A percentile compares a stretch with the other conserved stretches of the same genome.
Evolutionary conservation across 2,113 vertebrate genomes (phyloP).

Genomic region (Chiloscyllium plagiosum): DNA sequence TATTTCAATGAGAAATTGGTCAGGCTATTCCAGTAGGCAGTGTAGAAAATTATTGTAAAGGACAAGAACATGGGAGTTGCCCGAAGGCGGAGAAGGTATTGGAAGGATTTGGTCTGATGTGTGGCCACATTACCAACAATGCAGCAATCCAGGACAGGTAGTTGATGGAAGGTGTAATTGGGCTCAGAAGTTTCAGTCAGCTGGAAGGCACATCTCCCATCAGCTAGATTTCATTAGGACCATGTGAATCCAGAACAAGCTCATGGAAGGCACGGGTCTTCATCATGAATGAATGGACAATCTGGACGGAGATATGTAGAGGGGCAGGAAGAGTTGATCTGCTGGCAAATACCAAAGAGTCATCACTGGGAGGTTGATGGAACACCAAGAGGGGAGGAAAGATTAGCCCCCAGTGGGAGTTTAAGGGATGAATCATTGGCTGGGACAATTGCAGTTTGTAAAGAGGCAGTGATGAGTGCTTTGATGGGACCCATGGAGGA

Average conservation of each 20-base stretch:
- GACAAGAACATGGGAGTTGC: neutral
- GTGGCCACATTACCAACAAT: neutral
- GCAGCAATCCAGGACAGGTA: neutral
- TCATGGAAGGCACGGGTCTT: neutral
- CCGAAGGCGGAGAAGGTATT: neutral
- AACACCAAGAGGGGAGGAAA: neutral
- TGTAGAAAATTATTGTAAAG: neutral
- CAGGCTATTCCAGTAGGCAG: neutral
- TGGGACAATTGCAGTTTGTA: neutral
- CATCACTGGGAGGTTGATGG: neutral
- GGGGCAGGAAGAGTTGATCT: neutral
- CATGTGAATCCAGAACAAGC: neutral
- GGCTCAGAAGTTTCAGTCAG: neutral
- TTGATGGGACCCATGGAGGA: neutral
- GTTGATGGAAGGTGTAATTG: neutral
- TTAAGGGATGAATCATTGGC: neutral
- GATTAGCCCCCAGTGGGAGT: neutral
- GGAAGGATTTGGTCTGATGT: neutral
- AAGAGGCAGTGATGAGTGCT: neutral
- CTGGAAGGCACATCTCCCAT: neutral
- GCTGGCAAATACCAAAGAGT: neutral
- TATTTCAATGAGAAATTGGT: neutral
- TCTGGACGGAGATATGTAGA: neutral
- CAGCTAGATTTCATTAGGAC: neutral
- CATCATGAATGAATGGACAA: neutral